A percentile compares a stretch with the other conserved stretches of the same genome.
Evolutionary conservation across 2,113 vertebrate species (phyloP).

Genomic region (Eira barbara): DNA sequence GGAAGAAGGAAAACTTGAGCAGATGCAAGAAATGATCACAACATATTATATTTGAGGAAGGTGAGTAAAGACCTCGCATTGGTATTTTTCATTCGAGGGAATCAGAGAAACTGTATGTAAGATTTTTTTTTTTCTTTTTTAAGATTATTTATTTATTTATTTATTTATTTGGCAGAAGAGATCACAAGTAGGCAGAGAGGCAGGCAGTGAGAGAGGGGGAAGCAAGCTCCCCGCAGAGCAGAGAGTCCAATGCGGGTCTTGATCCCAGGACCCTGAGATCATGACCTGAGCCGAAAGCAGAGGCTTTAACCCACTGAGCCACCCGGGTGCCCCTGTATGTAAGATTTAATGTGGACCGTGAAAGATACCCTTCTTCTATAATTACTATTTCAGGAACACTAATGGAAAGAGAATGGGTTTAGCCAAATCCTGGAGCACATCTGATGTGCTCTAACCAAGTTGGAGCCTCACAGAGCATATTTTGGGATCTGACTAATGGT

Average conservation of each 20-base stretch:
- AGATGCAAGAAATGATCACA: neutral
- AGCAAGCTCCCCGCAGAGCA: no score
- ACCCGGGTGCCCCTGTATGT: no score
- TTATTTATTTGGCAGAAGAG: no score
- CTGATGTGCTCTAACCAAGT: neutral
- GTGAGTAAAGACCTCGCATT: neutral
- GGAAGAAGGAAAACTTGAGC: neutral
- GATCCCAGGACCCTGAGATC: no score
- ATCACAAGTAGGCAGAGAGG: no score
- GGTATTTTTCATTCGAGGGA: neutral
- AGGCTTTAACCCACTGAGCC: no score
- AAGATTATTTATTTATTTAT: no score
- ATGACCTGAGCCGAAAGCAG: no score
- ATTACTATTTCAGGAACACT: constrained; percentile 7
- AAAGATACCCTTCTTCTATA: neutral
- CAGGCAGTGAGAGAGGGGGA: no score
- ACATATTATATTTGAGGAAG: no score
- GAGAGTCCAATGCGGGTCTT: no score
- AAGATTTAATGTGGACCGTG: neutral
- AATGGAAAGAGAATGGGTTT: neutral
- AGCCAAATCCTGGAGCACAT: neutral
- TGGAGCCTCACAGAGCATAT: neutral
- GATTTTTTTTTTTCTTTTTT: neutral
- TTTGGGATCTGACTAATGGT: neutral
- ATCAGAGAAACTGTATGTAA: neutral